Percentiles rank a stretch among this genome's conserved stretches.
These are phyloP conservation scores for Caenorhabditis imperialis DNA, from an alignment of 2,888 invertebrate species.

Conservation along the genomic window DNA sequence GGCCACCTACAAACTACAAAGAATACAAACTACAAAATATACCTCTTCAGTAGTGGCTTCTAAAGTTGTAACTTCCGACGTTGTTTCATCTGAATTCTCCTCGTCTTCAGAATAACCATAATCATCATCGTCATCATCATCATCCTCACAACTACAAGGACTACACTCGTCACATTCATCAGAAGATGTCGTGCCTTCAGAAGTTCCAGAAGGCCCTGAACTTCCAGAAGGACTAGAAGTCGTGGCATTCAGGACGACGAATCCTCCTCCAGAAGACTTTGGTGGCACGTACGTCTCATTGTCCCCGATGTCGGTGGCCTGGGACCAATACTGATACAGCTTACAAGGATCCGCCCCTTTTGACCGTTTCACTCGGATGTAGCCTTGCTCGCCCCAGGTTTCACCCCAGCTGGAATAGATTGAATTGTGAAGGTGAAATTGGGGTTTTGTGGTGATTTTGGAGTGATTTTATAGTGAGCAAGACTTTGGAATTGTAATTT, in stretches of 20 bases:
- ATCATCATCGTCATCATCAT: slow-evolving; percentile 44
- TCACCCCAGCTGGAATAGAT: slow-evolving; percentile 86
- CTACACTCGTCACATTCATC: slow-evolving; percentile 26
- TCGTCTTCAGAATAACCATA: slow-evolving; percentile 29
- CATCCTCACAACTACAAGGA: slow-evolving; percentile 41
- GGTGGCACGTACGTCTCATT: slow-evolving; percentile 35
- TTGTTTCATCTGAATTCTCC: slow-evolving; percentile 12
- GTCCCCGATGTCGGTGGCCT: slow-evolving; percentile 27
- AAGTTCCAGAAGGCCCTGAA: too few species aligned
- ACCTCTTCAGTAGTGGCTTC: too few species aligned
- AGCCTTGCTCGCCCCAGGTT: slow-evolving; percentile 91
- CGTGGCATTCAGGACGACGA: slow-evolving; percentile 18
- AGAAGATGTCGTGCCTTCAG: slow-evolving; percentile 1
- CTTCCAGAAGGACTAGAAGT: too few species aligned
- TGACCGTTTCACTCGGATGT: slow-evolving; percentile 86
- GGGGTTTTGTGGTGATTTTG: background rate
- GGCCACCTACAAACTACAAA: too few species aligned
- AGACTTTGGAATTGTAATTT: too few species aligned
- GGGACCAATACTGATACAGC: slow-evolving; percentile 53
- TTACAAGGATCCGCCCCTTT: slow-evolving; percentile 86
- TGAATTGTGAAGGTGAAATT: background rate
- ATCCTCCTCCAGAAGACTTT: slow-evolving; percentile 20
- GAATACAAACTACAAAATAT: too few species aligned
- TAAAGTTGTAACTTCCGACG: too few species aligned
- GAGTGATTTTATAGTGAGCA: background rate